Conservation (phyloP, 2,888 invertebrate genomes). For the Phaedon cochleariae region DNA sequence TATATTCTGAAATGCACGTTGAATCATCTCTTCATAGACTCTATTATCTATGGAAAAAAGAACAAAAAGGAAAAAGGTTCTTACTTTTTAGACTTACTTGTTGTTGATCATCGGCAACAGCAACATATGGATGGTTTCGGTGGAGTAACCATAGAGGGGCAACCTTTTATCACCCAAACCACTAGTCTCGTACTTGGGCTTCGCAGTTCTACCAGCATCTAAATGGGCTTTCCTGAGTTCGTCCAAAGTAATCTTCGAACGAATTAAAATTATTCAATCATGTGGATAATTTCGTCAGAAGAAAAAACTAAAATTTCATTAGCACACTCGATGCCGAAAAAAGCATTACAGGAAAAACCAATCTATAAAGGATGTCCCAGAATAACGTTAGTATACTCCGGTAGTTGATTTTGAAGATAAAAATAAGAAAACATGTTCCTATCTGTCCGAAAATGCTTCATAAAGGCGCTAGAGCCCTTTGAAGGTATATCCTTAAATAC, state of each 20-base stretch:
- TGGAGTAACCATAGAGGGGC: conserved; percentile 91
- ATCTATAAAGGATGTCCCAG: too few relatives aligned
- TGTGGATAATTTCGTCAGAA: neutral
- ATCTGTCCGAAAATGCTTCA: too few relatives aligned
- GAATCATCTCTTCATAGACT: too few relatives aligned
- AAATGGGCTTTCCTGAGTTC: conserved; percentile 75
- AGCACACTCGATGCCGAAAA: conserved; percentile 1
- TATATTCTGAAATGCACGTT: too few relatives aligned
- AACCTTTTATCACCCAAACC: conserved; percentile 84
- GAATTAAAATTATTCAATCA: neutral
- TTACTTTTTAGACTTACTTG: conserved; percentile 53
- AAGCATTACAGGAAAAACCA: conserved; percentile 19
- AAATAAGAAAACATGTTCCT: too few relatives aligned
- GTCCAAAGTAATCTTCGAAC: conserved; percentile 80
- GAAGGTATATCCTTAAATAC: too few relatives aligned
- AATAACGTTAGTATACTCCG: too few relatives aligned
- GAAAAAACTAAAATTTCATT: conserved; percentile 5
- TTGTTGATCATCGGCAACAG: conserved; percentile 96
- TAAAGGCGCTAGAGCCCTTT: too few relatives aligned
- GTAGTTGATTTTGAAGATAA: too few relatives aligned
- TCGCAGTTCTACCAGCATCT: conserved; percentile 54
- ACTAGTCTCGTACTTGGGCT: conserved; percentile 62
- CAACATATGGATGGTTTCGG: conserved; percentile 93
- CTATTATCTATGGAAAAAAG: too few relatives aligned
- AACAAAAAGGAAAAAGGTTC: neutral